Evolutionary conservation across 92 coral and sea anemone species (phyloP), one percentile per base, ranked within the genome.

Genomic region (Porites rus): DNA sequence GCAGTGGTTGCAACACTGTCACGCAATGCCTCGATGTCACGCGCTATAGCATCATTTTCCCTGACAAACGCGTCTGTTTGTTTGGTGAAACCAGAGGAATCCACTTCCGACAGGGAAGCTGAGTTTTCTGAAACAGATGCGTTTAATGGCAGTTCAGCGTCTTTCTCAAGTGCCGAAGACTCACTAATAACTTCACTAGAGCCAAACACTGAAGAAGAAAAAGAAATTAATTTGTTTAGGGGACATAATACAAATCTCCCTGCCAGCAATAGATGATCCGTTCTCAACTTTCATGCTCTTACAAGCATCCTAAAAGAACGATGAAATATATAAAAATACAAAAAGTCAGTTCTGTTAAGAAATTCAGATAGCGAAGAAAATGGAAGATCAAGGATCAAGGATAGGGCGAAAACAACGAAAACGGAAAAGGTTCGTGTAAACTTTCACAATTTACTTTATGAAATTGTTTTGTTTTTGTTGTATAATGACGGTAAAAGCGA

Each of bases 121-220:
- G 61, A 76, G 7, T 70, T 54, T 67, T 71, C 79, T 16, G 75
- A 6, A 20, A 68, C 14, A n/a, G 28, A 43, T 61, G 78, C 7
- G 43, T 72, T 63, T 17, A 50, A 74, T 51, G 63, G 76, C 19
- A 74, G 76, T 59, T 82, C 91, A 1, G 65, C 84, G 20, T 17
- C 51, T 54, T 18, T 56, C 25, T 58, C 51, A 25, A 18, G n/a
- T 20, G 71, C 86, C 38, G 6, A 56, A 17, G 76, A 46, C 58
- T 38, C 69, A 43, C 24, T 11, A 1, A 70, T 70, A 31, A 81
- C 58, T 18, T 69, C 69, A n/a, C 51, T 69, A 3, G 43, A 20
- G 58, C 20, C 86, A 58, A 81, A 70, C 22, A 54, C 86, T 81
- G 69, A 46, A 18, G n/a, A 13, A 18, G 64, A 12, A 56, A 0